phyloP scores from a whole-genome alignment of 2,113 vertebrate species.

The Greenwoodochromis staneri region DNA sequence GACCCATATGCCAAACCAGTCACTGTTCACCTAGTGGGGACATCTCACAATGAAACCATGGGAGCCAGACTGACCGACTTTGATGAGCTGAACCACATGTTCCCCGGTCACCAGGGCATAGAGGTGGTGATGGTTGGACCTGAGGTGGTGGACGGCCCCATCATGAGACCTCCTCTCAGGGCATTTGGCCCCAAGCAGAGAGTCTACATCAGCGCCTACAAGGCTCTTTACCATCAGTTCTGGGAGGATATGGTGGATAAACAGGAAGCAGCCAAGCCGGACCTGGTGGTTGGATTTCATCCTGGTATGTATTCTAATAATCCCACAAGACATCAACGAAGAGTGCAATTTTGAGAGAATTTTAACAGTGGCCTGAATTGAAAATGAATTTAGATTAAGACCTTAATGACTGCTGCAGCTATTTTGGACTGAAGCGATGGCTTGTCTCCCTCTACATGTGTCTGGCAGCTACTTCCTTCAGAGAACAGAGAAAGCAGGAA shows the following conservation, averaged over 20 bases:
- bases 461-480: neutral
- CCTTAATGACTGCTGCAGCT: neutral
- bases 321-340: neutral
- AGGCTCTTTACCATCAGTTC: conserved; percentile 89
- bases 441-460: neutral
- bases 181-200: conserved; percentile 63
- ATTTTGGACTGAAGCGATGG: neutral
- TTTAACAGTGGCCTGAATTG: neutral
- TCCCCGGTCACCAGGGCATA: conserved; percentile 80
- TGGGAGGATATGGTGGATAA: conserved; percentile 89
- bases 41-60: conserved; percentile 86
- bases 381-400: neutral
- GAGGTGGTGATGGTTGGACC: conserved; percentile 89
- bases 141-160: conserved; percentile 77
- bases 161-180: conserved; percentile 76
- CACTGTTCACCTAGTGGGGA: conserved; percentile 84
- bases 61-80: conserved; percentile 77
- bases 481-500: neutral
- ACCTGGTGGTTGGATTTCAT: conserved; percentile 90
- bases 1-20: conserved; percentile 72
- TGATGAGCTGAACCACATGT: conserved; percentile 84
- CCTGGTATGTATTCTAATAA: conserved; percentile 74
- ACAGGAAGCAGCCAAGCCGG: conserved; percentile 73
- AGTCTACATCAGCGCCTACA: conserved; percentile 84
- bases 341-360: neutral